Evolutionary conservation across 2,888 invertebrate species (phyloP).

Genomic region (Allygus modestus): DNA sequence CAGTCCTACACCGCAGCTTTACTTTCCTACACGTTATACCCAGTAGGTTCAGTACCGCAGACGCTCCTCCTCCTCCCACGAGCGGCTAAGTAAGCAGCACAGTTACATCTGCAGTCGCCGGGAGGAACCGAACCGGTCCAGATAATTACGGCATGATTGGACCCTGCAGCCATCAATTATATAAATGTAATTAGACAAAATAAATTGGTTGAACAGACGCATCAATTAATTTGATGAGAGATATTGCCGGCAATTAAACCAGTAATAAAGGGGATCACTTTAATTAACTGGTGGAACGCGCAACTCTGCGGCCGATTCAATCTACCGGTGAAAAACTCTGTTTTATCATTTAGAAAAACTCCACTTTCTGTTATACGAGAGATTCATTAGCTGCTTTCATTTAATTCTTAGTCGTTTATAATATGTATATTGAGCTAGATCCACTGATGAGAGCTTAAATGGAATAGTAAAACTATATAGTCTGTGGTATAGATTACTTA

Average conservation of each 20-base stretch:
- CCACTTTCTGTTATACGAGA: slow-evolving; percentile 1
- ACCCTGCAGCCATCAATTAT: slow-evolving; percentile 52
- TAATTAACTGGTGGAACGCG: slow-evolving; percentile 46
- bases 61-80: too few relatives aligned
- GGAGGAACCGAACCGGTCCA: neutral
- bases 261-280: slow-evolving; percentile 50
- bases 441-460: too few relatives aligned
- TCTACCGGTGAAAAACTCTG: slow-evolving; percentile 30
- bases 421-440: too few relatives aligned
- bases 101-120: neutral
- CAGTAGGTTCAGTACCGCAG: too few relatives aligned
- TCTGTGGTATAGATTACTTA: too few relatives aligned
- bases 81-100: neutral
- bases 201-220: slow-evolving; percentile 54
- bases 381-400: neutral
- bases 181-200: slow-evolving; percentile 51
- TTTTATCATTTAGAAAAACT: slow-evolving; percentile 43
- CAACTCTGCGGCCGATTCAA: slow-evolving; percentile 38
- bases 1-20: too few relatives aligned
- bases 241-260: slow-evolving; percentile 50
- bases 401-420: too few relatives aligned
- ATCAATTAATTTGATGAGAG: slow-evolving; percentile 52
- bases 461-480: too few relatives aligned
- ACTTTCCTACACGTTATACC: too few relatives aligned
- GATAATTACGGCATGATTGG: slow-evolving; percentile 38